Conservation (phyloP, 2,888 invertebrate species). For the Girardia tigrina region DNA sequence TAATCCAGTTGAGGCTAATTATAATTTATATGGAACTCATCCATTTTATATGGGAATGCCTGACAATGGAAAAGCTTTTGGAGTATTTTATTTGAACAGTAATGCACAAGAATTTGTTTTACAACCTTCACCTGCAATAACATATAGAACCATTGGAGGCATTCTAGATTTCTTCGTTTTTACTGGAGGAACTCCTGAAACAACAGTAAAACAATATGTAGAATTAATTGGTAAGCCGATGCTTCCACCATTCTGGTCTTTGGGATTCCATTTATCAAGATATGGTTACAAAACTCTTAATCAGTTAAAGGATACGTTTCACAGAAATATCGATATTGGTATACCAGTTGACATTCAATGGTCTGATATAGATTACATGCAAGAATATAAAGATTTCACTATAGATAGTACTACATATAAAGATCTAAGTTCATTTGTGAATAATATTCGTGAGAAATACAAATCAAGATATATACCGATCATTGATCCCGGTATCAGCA, state of each 20-base stretch:
- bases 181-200: conserved; percentile 61
- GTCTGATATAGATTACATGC: conserved; percentile 46
- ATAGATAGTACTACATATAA: conserved; percentile 40
- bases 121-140: conserved; percentile 63
- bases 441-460: conserved; percentile 39
- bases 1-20: conserved; percentile 41
- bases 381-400: conserved; percentile 42
- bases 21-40: conserved; percentile 66
- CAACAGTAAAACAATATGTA: conserved; percentile 51
- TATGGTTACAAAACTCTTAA: conserved; percentile 49
- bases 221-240: conserved; percentile 60
- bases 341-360: conserved; percentile 47
- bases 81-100: conserved; percentile 67
- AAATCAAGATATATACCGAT: conserved; percentile 33
- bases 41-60: conserved; percentile 50
- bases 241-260: conserved; percentile 73
- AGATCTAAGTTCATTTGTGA: conserved; percentile 41
- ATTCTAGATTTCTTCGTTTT: conserved; percentile 66
- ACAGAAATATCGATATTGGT: conserved; percentile 41
- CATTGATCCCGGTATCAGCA: conserved; percentile 31
- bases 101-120: conserved; percentile 55
- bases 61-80: conserved; percentile 49
- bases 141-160: conserved; percentile 69
- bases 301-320: conserved; percentile 43
- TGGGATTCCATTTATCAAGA: conserved; percentile 74